Evolutionary conservation across 2,797 vertebrate species (phyloP), one percentile per base, ranked within the genome.

Genomic region (Lepilemur septentrionalis): DNA sequence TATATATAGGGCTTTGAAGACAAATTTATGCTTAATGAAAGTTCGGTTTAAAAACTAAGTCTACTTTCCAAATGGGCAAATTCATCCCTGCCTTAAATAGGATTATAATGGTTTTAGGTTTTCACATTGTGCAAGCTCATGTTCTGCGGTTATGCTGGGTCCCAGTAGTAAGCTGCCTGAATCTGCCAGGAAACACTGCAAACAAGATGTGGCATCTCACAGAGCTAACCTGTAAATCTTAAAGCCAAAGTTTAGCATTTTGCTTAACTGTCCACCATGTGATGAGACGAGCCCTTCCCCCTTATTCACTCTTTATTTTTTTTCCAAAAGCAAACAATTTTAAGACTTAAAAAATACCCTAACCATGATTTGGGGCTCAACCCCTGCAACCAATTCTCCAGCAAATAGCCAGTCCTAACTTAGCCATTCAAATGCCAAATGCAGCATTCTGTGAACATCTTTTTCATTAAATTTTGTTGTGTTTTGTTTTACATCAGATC

Each of bases 101-200:
- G 86, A 94, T 48, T 65, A 35, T 18, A 14, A 32, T 6, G 93
- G 8, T 55, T 89, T 30, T 5, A 22, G 55, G 46, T 50, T 87
- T 72, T 57, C 0, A 12, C 22, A 4, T 7, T 63, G 85, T 76
- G 94, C 85, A 38, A 84, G 32, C 69, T 96, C 91, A 90, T 46
- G 87, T 80, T 85, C 95, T 97, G 95, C 13, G 93, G 89, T 85
- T 82, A 48, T 1, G 46, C 13, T n/a, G 92, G 87, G 96, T 28
- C 89, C 84, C n/a, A 75, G 92, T 0, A 59, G 80, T 75, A 20
- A 82, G 90, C 92, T 65, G 55, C 85, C 89, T 0, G 7, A 1
- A 28, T 95, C 93, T 50, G 92, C 93, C 95, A 82, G 97, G 96
- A 97, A 94, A 83, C 88, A 13, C 70, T 67, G 84, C 94, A 96